A percentile compares a stretch with the other conserved stretches of the same genome.
phyloP scores from a whole-genome alignment of 2,797 vertebrate species.

The Lepus oiostolus region DNA sequence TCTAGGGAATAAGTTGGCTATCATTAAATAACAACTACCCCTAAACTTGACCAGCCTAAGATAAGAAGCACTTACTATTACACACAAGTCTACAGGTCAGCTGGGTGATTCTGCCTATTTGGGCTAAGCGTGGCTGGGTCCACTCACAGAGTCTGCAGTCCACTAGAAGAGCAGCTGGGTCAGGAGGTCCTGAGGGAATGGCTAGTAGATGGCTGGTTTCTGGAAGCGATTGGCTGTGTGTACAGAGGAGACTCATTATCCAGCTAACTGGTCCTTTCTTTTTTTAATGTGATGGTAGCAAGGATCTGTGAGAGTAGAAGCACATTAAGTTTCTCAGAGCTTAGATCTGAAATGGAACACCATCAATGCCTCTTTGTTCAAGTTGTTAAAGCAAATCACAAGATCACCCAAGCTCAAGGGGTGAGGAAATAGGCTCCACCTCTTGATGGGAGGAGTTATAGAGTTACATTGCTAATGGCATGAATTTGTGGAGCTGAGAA shows the following conservation, averaged over 20 bases:
- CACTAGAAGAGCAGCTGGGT: background rate
- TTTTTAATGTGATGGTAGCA: background rate
- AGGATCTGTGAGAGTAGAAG: background rate
- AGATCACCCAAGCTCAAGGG: background rate
- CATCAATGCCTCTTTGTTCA: background rate
- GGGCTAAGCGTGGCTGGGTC: background rate
- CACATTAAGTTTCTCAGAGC: background rate
- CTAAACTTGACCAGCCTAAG: background rate
- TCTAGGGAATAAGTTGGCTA: background rate
- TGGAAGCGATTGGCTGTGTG: background rate
- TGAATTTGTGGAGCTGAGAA: background rate
- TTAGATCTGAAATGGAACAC: background rate
- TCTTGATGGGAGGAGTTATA: background rate
- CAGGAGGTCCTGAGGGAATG: background rate
- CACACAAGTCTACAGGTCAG: background rate
- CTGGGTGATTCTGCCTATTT: background rate
- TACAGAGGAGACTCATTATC: background rate
- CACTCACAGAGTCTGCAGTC: background rate
- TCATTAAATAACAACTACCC: background rate
- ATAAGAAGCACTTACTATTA: background rate
- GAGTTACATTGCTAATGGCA: background rate
- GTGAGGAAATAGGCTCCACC: background rate
- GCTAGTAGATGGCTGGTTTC: background rate
- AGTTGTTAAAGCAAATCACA: background rate
- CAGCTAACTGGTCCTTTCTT: background rate